Base-by-base conservation (phyloP, 2,888 invertebrate genomes). In the Nomada flava region DNA sequence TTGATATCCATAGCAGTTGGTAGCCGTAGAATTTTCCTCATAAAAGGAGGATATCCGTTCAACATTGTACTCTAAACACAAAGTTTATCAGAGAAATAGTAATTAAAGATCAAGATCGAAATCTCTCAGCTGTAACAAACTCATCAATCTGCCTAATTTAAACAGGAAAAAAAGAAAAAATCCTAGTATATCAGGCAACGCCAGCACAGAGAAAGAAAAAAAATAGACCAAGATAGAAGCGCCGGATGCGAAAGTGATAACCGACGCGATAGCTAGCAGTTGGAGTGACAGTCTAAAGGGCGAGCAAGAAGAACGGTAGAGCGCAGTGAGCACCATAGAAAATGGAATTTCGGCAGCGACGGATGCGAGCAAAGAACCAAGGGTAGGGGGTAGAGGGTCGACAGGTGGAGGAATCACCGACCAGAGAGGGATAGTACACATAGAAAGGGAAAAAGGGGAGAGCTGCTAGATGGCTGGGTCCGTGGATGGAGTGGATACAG, bases 401-500 rank as follows among this genome's bases (percentile, higher is more conserved):
- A 68, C 78, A 78, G 77, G 76, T 72, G 67, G 75, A 74, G 82
- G 60, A 55, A 76, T 18, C n/a, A 47, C 67, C 59, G 60, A 26
- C 29, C 18, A 57, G 60, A 62, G 60, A 11, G 71, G 47, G 71
- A 71, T 50, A 60, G 53, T 47, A 29, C 77, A 68, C 73, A 67
- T 52, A 64, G 67, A 72, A 71, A 65, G 85, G 65, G 79, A 76
- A 72, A 85, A 79, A 80, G 77, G 77, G 71, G 70, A 82, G 71
- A 29, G 47, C 63, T 74, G 83, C 79, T 76, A 81, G 76, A 81
- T 76, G 77, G 79, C 72, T 75, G 65, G 69, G 81, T 76, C 77
- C 75, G 78, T 84, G 86, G 82, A 86, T 86, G 84, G 85, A 86
- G 86, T 79, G 84, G 84, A 86, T 83, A 86, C 85, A 85, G 86